A percentile compares a stretch with the other conserved stretches of the same genome.
These are phyloP conservation scores for Calephelis nemesis DNA, from an alignment of 1,140 invertebrate species.

Conservation along the genomic window DNA sequence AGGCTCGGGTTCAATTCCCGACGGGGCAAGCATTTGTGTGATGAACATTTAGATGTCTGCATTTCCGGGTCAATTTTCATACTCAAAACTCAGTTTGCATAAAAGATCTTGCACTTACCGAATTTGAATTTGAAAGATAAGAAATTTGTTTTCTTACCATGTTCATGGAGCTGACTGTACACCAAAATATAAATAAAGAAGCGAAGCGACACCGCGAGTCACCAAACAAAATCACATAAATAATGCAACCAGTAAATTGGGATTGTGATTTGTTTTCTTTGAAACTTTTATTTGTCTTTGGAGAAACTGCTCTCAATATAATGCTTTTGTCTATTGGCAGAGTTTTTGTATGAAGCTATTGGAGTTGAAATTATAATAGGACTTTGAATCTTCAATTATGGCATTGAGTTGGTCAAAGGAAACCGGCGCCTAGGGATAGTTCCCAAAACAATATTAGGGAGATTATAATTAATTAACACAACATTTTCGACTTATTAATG, in stretches of 20 bases:
- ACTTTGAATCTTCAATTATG: slow-evolving; percentile 11
- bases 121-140: too few species aligned
- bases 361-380: slow-evolving; percentile 20
- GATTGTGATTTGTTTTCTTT: slow-evolving; percentile 77
- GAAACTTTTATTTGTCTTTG: slow-evolving; percentile 72
- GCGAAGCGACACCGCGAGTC: slow-evolving; percentile 54
- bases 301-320: slow-evolving; percentile 49
- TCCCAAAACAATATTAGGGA: too few species aligned
- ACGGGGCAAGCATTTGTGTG: too few species aligned
- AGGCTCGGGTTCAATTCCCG: too few species aligned
- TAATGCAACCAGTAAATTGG: slow-evolving; percentile 74
- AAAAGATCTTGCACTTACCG: too few species aligned
- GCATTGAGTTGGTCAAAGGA: background rate
- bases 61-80: too few species aligned
- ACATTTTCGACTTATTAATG: too few species aligned
- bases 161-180: background rate
- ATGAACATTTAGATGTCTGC: too few species aligned
- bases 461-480: too few species aligned
- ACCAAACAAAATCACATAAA: slow-evolving; percentile 73
- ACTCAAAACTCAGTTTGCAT: too few species aligned
- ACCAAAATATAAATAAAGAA: slow-evolving; percentile 56
- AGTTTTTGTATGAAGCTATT: slow-evolving; percentile 25
- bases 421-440: too few species aligned
- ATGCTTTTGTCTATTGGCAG: slow-evolving; percentile 39
- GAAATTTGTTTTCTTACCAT: background rate